These are phyloP conservation scores for Platypus cylindrus DNA, from an alignment of 2,888 invertebrate genomes.

Conservation along the genomic window DNA sequence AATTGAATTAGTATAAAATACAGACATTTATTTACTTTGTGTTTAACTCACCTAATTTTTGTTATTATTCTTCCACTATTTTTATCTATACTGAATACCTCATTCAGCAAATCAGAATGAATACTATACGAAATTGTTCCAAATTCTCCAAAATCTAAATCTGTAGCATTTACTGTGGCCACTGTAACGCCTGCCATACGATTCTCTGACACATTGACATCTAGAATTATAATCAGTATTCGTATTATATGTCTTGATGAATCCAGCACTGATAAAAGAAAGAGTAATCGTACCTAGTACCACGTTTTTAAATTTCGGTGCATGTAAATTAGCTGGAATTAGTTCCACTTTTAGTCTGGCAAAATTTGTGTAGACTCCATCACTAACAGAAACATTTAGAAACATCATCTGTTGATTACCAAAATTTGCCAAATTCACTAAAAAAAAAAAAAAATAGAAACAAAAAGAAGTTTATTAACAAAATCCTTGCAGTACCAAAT, in stretches of 20 bases:
- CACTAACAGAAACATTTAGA: slow-evolving; percentile 88
- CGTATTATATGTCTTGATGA: background rate
- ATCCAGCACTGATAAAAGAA: background rate
- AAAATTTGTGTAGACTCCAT: slow-evolving; percentile 88
- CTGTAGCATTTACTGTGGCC: slow-evolving; percentile 60
- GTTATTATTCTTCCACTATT: slow-evolving; percentile 58
- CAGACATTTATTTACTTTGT: background rate
- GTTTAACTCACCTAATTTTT: slow-evolving; percentile 15
- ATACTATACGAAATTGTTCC: slow-evolving; percentile 66
- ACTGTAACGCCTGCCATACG: slow-evolving; percentile 54
- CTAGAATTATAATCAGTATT: slow-evolving; percentile 26
- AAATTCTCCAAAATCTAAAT: slow-evolving; percentile 70
- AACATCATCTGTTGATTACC: slow-evolving; percentile 44
- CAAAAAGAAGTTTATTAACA: background rate
- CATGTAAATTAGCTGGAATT: slow-evolving; percentile 63
- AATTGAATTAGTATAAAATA: slow-evolving; percentile 1
- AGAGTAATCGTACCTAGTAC: slow-evolving; percentile 23
- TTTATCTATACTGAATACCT: slow-evolving; percentile 61
- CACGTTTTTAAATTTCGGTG: slow-evolving; percentile 68
- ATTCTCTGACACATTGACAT: slow-evolving; percentile 73
- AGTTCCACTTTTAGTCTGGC: slow-evolving; percentile 68
- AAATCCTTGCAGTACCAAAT: background rate
- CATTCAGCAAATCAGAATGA: slow-evolving; percentile 57
- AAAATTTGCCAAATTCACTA: slow-evolving; percentile 60
- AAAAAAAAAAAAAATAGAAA: slow-evolving; percentile 3